Base-by-base conservation (phyloP, 2,888 invertebrate genomes). In the Microdon myrmicae region DNA sequence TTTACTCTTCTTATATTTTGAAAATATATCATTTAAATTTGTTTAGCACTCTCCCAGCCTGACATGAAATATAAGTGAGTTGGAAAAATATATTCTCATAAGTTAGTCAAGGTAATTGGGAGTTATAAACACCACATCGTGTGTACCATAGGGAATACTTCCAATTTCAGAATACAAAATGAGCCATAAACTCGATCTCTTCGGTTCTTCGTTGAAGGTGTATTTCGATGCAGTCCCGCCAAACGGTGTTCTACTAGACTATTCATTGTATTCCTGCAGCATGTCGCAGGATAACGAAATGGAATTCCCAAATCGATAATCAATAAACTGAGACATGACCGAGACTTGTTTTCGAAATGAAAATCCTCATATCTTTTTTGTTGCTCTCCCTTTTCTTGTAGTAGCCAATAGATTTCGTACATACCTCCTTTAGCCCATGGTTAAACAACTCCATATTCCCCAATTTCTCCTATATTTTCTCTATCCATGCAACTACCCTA, bases 281-380 rank as follows among this genome's bases (percentile, higher is more conserved):
- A 37, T 43, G 37, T 53, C 53, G 41, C 43, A 17, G 49, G 23
- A 26, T 51, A 45, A 32, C 58, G 26, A 56, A 64, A 41, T 64
- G 54, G 47, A 73, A 76, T 74, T 77, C 77, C 77, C 78, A 76
- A 77, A 77, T 78, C 75, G 77, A 75, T 78, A 77, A 78, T 77
- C 78, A 77, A 77, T 78, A 78, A 67, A 58, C 41, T 53, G 64
- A 53, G 58, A 64, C 64, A 64, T 58, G 64, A 64, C 64, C 64
- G 64, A 47, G 64, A 58, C 58, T 51, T 64, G 64, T 64, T 53
- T 48, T 47, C 20, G 41, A 19, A 41, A 58, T 53, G 51, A 58
- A 51, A 64, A 58, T 39, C 31, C 45, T 48, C 41, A 53, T 59
- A 41, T 17, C 37, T 56, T 26, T 20, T 20, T 2, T 34, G 4